Percentiles rank a stretch among this genome's conserved stretches.
Evolutionary conservation across 2,888 invertebrate species (phyloP).

Genomic region (Dioctria linearis): DNA sequence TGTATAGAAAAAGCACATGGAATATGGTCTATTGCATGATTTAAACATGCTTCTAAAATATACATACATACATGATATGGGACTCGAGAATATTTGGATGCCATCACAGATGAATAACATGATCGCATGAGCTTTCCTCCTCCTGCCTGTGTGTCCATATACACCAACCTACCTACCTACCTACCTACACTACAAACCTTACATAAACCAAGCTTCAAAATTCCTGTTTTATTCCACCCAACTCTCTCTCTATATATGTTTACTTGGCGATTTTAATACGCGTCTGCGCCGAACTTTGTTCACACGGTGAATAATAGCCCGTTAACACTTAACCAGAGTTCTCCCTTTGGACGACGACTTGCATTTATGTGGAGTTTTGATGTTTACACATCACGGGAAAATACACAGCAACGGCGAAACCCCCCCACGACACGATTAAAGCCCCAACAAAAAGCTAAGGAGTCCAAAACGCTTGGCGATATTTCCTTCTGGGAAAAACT

Average conservation of each 20-base stretch:
- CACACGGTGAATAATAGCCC: slow-evolving; percentile 41
- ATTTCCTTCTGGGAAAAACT: slow-evolving; percentile 3
- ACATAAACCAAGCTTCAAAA: background rate
- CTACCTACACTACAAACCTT: too few relatives aligned
- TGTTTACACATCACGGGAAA: slow-evolving; percentile 30
- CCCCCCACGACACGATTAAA: background rate
- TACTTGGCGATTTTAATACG: slow-evolving; percentile 1
- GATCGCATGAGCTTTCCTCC: slow-evolving; percentile 17
- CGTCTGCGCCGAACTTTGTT: slow-evolving; percentile 44
- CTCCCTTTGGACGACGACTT: slow-evolving; percentile 16
- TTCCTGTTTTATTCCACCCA: too few relatives aligned
- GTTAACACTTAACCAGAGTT: slow-evolving; percentile 9
- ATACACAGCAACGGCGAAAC: slow-evolving; percentile 30
- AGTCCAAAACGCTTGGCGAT: background rate
- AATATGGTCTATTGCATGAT: background rate
- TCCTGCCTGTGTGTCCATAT: background rate
- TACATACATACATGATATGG: background rate
- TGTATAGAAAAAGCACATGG: slow-evolving; percentile 22
- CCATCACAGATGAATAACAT: slow-evolving; percentile 22
- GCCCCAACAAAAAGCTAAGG: background rate
- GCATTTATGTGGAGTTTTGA: slow-evolving; percentile 16
- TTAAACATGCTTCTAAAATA: too few relatives aligned
- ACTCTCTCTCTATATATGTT: background rate
- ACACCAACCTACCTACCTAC: background rate
- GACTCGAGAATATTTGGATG: background rate